Conservation (phyloP, 2,113 vertebrate species). For the Alces alces region DNA sequence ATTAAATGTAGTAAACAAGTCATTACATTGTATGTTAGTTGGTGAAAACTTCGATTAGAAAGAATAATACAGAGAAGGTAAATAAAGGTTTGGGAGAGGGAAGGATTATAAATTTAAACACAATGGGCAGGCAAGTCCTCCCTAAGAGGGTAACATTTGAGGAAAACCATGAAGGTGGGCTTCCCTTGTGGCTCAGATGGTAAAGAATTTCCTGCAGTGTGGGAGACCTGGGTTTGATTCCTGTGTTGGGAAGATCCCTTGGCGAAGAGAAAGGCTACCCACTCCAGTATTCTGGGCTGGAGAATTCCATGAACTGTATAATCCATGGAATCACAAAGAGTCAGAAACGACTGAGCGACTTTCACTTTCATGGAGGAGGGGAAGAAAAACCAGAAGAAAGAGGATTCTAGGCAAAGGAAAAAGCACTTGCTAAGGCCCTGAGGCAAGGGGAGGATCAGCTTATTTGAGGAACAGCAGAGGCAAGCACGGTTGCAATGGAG, state of each 20-base stretch:
- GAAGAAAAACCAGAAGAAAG: background rate
- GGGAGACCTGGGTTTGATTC: background rate
- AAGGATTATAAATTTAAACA: background rate
- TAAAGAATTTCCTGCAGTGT: background rate
- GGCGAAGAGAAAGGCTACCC: background rate
- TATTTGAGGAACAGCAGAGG: background rate
- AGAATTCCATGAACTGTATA: background rate
- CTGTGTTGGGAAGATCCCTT: background rate
- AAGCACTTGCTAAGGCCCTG: background rate
- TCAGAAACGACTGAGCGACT: rapidly evolving
- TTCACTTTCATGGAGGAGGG: background rate
- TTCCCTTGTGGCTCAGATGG: background rate
- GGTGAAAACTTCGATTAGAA: background rate
- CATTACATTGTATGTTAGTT: background rate
- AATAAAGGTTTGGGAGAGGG: background rate
- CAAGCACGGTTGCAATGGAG: background rate
- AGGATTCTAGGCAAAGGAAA: background rate
- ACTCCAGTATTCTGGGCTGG: background rate
- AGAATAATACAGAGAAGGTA: background rate
- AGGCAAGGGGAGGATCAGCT: background rate
- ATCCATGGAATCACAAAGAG: background rate
- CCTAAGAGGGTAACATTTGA: background rate
- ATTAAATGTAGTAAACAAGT: background rate
- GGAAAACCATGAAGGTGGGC: background rate
- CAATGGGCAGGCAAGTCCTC: background rate